Conservation (phyloP, 2,113 vertebrate genomes). For the Excalfactoria chinensis region DNA sequence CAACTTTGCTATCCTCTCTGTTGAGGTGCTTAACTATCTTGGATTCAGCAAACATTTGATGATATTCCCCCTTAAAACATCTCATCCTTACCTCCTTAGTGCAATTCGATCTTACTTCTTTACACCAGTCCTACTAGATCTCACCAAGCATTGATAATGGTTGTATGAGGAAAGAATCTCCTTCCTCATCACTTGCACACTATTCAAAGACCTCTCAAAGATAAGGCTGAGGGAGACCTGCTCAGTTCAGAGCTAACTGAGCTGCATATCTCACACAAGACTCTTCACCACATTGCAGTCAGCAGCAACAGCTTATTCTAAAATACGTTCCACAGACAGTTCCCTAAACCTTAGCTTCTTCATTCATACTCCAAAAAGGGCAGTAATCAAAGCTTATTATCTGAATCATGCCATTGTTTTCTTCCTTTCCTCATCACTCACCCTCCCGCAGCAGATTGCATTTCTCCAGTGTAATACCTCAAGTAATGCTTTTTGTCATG, state of each 20-base stretch:
- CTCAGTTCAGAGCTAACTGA: not conserved
- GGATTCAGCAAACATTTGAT: not conserved
- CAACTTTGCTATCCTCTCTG: not conserved
- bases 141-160: rapidly evolving
- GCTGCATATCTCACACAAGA: not conserved
- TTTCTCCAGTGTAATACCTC: conserved; percentile 38
- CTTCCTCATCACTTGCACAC: not conserved
- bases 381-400: conserved; percentile 37
- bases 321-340: not conserved
- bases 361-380: not conserved
- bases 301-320: not conserved
- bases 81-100: not conserved
- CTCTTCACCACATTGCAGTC: not conserved
- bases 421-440: not conserved
- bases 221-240: not conserved
- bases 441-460: not conserved
- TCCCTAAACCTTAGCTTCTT: not conserved
- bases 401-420: not conserved
- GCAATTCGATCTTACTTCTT: not conserved
- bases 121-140: not conserved
- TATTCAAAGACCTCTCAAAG: not conserved
- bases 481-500: conserved; percentile 2
- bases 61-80: not conserved
- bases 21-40: not conserved
- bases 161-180: not conserved